A percentile compares a stretch with the other conserved stretches of the same genome.
Conservation (phyloP, 2,113 vertebrate species). For the Oreotrochilus melanogaster region DNA sequence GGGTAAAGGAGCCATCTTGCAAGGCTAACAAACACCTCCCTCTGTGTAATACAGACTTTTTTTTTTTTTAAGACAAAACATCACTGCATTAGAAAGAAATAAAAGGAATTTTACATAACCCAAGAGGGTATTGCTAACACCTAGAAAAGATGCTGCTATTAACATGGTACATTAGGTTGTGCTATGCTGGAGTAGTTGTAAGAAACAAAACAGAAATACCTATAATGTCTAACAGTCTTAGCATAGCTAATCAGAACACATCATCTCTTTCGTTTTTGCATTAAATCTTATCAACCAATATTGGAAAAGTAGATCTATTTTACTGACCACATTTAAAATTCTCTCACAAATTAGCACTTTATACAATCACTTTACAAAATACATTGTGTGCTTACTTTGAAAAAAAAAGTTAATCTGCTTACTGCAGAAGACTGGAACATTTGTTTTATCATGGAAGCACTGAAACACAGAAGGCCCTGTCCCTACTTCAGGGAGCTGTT, state of each 20-base stretch:
- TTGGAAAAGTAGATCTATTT: background rate
- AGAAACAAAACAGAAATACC: background rate
- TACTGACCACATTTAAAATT: background rate
- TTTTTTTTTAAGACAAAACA: background rate
- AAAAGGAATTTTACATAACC: background rate
- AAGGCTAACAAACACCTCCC: background rate
- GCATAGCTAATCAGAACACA: background rate
- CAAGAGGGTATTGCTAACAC: background rate
- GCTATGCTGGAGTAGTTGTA: background rate
- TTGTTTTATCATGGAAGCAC: background rate
- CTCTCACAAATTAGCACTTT: background rate
- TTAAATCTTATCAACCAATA: background rate
- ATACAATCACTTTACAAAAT: background rate
- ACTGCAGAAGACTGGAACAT: background rate
- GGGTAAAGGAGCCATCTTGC: background rate
- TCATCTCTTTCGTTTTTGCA: background rate
- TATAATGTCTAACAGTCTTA: background rate
- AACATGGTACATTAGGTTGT: rapidly evolving
- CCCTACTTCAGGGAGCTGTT: background rate
- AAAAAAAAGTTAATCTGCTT: background rate
- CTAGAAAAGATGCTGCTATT: background rate
- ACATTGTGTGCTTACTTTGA: background rate
- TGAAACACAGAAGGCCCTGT: background rate
- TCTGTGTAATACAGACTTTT: background rate
- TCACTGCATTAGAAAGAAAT: background rate